Base-by-base conservation (phyloP, 2,888 invertebrate species). In the Lithophane ornitopus region DNA sequence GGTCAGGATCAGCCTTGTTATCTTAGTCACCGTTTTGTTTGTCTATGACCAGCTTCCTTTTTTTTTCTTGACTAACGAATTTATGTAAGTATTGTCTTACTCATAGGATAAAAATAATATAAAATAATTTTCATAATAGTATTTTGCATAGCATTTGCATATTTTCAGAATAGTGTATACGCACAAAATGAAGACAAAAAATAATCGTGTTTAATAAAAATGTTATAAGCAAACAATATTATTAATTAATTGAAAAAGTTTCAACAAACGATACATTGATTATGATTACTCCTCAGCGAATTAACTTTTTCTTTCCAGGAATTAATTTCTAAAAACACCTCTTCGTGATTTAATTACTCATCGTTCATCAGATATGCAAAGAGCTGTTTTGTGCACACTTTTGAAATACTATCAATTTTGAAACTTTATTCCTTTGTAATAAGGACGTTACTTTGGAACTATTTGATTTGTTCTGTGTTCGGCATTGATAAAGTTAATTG, bases 281-380 rank as follows among this genome's bases (percentile, higher is more conserved):
- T 81, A 41, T 62, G 8, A 74, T 41, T 26, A 63, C 22, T 59
- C 34, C 39, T 70, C 52, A 54, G 19, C 56, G 54, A 66, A 82
- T 69, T 22, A 69, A 59, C 39, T 69, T 69, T 81, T 74, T 68
- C 46, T n/a, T 59, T 65, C 56, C 14, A 52, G 49, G 76, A 65
- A 81, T 46, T n/a, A 75, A 65, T 65, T 70, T 65, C 59, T 72
- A 65, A 72, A 69, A 82, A 82, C 78, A 77, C 77, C 75, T 81
- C 54, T 76, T 67, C 72, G 68, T 85, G 87, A 88, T 85, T 84
- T 80, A 78, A 85, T 86, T 82, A 80, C 78, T 84, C n/a, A 76
- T 54, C 75, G 16, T 54, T 65, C 77, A 70, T 63, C 76, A 67
- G 72, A 78, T 84, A 76, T 59, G 74, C 41, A 58, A 73, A 56